Conservation (phyloP, 2,797 vertebrate genomes). For the Rhincodon typus region DNA sequence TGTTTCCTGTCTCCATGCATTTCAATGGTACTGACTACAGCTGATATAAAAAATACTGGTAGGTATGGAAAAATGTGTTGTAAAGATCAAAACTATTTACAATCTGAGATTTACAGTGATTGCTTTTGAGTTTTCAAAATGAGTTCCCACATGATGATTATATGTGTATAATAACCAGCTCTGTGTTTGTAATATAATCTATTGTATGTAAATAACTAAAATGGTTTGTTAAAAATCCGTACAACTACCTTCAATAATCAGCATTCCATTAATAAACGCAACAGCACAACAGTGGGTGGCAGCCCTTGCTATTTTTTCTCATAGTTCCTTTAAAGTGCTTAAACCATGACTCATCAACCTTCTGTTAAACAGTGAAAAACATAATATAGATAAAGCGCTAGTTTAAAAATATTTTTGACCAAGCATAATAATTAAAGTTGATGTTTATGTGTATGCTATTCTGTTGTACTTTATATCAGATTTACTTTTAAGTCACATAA, state of each 20-base stretch:
- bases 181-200: slow-evolving; percentile 17
- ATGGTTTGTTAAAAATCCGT: background rate
- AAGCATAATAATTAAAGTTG: background rate
- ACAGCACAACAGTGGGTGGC: background rate
- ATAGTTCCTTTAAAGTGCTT: background rate
- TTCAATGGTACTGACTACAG: slow-evolving; percentile 36
- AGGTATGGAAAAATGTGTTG: slow-evolving; percentile 31
- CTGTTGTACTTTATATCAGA: background rate
- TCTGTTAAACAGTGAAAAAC: slow-evolving; percentile 11
- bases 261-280: slow-evolving; percentile 6
- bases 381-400: background rate
- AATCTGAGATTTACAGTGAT: background rate
- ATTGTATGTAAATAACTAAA: background rate
- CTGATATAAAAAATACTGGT: slow-evolving; percentile 31
- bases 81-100: slow-evolving; percentile 24
- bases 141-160: background rate
- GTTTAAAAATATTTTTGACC: background rate
- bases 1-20: slow-evolving; percentile 34
- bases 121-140: slow-evolving; percentile 20
- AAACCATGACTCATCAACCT: background rate
- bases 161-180: background rate
- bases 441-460: background rate
- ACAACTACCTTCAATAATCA: background rate
- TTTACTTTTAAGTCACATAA: background rate
- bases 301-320: background rate